Evolutionary conservation across 2,888 invertebrate genomes (phyloP).

Genomic region (Formica aserva): DNA sequence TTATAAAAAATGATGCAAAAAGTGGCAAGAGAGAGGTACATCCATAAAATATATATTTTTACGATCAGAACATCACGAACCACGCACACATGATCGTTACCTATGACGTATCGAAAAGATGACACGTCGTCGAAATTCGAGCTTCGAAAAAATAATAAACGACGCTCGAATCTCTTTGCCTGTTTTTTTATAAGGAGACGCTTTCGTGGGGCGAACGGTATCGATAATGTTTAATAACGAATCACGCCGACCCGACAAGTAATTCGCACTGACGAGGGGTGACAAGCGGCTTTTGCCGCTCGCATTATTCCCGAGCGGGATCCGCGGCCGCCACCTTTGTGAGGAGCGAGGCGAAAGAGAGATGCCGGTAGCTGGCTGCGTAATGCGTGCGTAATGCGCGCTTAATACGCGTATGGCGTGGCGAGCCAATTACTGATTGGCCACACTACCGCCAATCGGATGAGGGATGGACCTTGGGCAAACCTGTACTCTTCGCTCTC

Average conservation of each 20-base stretch:
- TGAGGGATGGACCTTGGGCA: slow-evolving; percentile 71
- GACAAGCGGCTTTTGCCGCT: slow-evolving; percentile 53
- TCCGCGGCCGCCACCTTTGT: slow-evolving; percentile 50
- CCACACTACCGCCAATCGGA: slow-evolving; percentile 80
- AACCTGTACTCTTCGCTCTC: slow-evolving; percentile 59
- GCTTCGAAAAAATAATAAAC: slow-evolving; percentile 23
- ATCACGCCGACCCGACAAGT: slow-evolving; percentile 50
- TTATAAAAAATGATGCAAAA: neutral
- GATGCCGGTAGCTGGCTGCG: slow-evolving; percentile 75
- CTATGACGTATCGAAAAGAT: neutral
- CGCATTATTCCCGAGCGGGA: slow-evolving; percentile 45
- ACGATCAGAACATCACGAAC: slow-evolving; percentile 8
- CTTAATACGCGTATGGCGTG: slow-evolving; percentile 80
- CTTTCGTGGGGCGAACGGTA: slow-evolving; percentile 30
- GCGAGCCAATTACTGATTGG: slow-evolving; percentile 83
- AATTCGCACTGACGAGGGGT: slow-evolving; percentile 53
- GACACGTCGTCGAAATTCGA: slow-evolving; percentile 18
- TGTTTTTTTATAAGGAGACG: slow-evolving; percentile 11
- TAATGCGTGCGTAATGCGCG: slow-evolving; percentile 78
- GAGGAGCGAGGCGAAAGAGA: slow-evolving; percentile 63
- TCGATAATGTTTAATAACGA: slow-evolving; percentile 56
- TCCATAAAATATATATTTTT: slow-evolving; percentile 16
- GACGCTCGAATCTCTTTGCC: slow-evolving; percentile 13
- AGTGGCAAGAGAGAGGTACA: neutral
- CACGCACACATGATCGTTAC: slow-evolving; percentile 8